These are phyloP conservation scores for Cygnus atratus DNA, from an alignment of 2,113 vertebrate genomes.

Conservation along the genomic window DNA sequence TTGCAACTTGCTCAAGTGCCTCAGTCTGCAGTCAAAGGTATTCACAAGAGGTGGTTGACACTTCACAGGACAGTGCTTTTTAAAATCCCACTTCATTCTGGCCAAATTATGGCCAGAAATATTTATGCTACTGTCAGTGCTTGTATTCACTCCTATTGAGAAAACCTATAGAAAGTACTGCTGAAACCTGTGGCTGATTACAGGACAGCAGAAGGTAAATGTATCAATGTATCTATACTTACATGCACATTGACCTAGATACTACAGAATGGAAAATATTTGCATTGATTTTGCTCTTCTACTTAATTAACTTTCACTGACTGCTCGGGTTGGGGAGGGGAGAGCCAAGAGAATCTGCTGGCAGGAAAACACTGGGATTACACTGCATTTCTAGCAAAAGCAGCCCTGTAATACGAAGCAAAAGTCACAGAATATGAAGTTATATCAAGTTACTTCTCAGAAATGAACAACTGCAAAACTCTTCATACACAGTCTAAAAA, in stretches of 20 bases:
- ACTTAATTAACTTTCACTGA: not conserved
- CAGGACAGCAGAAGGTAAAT: not conserved
- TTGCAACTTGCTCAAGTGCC: not conserved
- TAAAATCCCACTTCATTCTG: not conserved
- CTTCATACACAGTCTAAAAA: not conserved
- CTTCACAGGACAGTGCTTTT: not conserved
- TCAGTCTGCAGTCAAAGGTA: not conserved
- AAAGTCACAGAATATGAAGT: not conserved
- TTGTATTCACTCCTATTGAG: not conserved
- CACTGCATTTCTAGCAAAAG: conserved; percentile 69
- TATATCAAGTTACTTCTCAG: not conserved
- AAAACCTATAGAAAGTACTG: not conserved
- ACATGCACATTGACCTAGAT: not conserved
- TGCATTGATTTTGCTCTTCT: not conserved
- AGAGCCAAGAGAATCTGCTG: not conserved
- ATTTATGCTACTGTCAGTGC: not conserved
- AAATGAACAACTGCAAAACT: not conserved
- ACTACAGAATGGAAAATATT: conserved; percentile 6
- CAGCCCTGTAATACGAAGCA: conserved; percentile 65
- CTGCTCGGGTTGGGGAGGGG: not conserved
- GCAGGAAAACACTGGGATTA: conserved; percentile 1
- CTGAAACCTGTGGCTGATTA: not conserved
- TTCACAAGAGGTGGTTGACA: not conserved
- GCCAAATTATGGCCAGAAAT: not conserved
- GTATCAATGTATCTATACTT: too few species aligned